These are phyloP conservation scores for Crenichthys baileyi DNA, from an alignment of 2,797 vertebrate species.

Conservation along the genomic window DNA sequence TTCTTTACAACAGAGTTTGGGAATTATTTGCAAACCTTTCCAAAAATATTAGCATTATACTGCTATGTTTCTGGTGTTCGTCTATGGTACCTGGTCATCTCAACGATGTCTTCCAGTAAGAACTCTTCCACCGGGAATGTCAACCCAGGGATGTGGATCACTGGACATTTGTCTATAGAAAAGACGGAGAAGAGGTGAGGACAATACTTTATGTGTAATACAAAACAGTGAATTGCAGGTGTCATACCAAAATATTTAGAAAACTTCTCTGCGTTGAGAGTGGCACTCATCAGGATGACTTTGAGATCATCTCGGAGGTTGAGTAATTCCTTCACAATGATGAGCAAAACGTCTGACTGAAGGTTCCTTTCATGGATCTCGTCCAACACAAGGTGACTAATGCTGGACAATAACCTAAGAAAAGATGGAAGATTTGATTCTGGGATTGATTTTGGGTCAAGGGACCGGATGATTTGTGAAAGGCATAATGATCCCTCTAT, in stretches of 20 bases:
- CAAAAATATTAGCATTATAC: background rate
- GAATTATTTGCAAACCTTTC: background rate
- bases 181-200: background rate
- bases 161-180: constrained; percentile 87
- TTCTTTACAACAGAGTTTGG: background rate
- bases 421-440: background rate
- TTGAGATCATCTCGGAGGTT: constrained; percentile 86
- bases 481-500: background rate
- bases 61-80: background rate
- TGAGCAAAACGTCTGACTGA: constrained; percentile 94
- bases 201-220: background rate
- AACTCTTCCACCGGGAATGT: constrained; percentile 95
- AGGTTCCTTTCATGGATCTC: constrained; percentile 98
- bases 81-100: constrained; percentile 85
- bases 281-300: constrained; percentile 96
- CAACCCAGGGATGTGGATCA: constrained; percentile 97
- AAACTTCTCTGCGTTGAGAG: constrained; percentile 96
- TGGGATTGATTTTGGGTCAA: background rate
- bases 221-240: background rate
- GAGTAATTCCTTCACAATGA: constrained; percentile 92
- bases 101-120: constrained; percentile 92
- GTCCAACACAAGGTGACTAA: constrained; percentile 94
- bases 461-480: background rate
- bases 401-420: constrained; percentile 85
- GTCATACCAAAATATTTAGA: constrained; percentile 91